phyloP scores from a whole-genome alignment of 1,140 invertebrate genomes.

The Teleopsis dalmanni region DNA sequence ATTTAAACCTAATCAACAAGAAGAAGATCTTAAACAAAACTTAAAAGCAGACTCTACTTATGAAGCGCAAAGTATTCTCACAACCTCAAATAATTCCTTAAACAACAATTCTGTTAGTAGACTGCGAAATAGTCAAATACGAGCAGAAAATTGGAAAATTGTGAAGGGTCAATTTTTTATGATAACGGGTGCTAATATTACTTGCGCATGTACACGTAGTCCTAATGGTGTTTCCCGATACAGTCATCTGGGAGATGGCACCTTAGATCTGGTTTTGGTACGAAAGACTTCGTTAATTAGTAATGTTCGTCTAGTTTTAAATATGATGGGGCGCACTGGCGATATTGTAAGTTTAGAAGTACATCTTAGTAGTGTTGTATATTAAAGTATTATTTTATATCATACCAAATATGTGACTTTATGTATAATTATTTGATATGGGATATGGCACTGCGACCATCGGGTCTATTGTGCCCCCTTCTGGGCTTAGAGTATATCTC shows the following conservation, averaged over 20 bases:
- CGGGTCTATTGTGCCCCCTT: too few relatives aligned
- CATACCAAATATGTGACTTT: constrained; percentile 9
- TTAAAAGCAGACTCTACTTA: too few relatives aligned
- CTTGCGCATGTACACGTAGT: constrained; percentile 66
- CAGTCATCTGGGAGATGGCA: constrained; percentile 76
- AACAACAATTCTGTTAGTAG: too few relatives aligned
- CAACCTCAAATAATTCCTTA: too few relatives aligned
- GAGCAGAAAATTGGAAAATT: constrained; percentile 50
- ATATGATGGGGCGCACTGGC: constrained; percentile 52
- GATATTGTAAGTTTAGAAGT: constrained; percentile 49
- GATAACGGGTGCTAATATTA: constrained; percentile 70
- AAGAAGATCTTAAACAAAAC: too few relatives aligned
- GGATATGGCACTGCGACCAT: too few relatives aligned
- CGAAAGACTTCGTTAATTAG: constrained; percentile 65
- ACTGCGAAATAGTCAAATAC: too few relatives aligned
- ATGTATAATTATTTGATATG: too few relatives aligned
- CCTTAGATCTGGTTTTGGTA: constrained; percentile 69
- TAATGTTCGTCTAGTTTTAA: constrained; percentile 63
- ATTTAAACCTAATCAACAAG: too few relatives aligned
- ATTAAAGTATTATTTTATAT: constrained; percentile 1
- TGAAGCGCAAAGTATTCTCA: too few relatives aligned
- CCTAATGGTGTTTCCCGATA: constrained; percentile 71
- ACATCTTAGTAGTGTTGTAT: neutral
- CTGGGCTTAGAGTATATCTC: too few relatives aligned
- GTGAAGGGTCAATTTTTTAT: constrained; percentile 69